Base-by-base conservation (phyloP, 2,113 vertebrate genomes). In the Apus apus region DNA sequence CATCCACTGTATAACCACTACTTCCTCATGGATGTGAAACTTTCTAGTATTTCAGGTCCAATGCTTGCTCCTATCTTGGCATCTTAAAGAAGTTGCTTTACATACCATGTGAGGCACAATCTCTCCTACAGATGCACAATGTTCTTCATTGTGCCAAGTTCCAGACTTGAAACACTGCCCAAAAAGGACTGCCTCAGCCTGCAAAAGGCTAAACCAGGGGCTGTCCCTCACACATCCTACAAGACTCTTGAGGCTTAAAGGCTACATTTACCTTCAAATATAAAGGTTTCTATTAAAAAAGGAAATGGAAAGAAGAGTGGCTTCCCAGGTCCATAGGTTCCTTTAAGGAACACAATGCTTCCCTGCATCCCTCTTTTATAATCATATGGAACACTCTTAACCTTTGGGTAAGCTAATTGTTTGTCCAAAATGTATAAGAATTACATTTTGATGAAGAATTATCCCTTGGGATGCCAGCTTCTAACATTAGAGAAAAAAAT, bases 261-360 rank as follows among this genome's bases (percentile, higher is more conserved):
- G 18, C 36, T 51, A 61, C 13, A 17, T 19, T 45, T 72, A 61
- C 38, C 46, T 88, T 85, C 46, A 66, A 43, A 74, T 0, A 58
- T 40, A 84, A 92, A 91, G 12, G 61, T 62, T 68, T 81, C 43
- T 78, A 8, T 36, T 32, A 73, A 76, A 89, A 73, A 13, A 36
- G 22, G n/a, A 88, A 93, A 83, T 17, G 16, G 56, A 88, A 89
- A 81, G 65, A 92, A 73, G 50, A 82, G 85, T 30, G 17, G 17
- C 30, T 78, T 93, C 48, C 27, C 23, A 75, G 91, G 43, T 83
- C 57, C 43, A 46, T 7, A 50, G 68, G 68, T 45, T 93, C 85
- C 84, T 86, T 89, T 91, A 93, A 85, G 74, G 83, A 95, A 90
- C 54, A 53, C 48, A 89, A 32, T 65, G 50, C 30, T 43, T 21